Percentiles rank a stretch among this genome's conserved stretches.
Evolutionary conservation across 30 jellyfish, hydroid and myxozoan genomes (phyloP).

Genomic region (Turritopsis rubra): DNA sequence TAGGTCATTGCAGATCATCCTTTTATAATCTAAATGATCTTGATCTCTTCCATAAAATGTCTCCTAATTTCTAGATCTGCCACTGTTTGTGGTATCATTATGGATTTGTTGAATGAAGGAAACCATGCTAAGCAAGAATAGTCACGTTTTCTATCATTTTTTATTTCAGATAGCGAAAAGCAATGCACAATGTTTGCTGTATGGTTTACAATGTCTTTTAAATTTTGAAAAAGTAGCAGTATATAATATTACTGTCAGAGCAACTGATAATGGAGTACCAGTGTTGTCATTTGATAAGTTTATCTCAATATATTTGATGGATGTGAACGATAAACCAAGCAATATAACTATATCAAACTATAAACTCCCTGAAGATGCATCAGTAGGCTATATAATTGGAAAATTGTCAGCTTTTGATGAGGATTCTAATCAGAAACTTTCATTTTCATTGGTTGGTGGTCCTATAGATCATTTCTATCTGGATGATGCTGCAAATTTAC

Average conservation of each 20-base stretch:
- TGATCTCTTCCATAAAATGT: too few relatives aligned
- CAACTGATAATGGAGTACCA: constrained; percentile 72
- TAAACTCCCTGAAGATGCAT: constrained; percentile 49
- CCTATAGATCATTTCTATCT: constrained; percentile 49
- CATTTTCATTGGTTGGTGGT: constrained; percentile 42
- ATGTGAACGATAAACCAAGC: constrained; percentile 76
- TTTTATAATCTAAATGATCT: too few relatives aligned
- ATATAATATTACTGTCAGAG: constrained; percentile 27
- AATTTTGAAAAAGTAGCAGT: constrained; percentile 40
- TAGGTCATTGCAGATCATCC: too few relatives aligned
- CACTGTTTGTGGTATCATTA: too few relatives aligned
- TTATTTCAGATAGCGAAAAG: constrained; percentile 48
- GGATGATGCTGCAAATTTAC: constrained; percentile 36
- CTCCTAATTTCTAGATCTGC: too few relatives aligned
- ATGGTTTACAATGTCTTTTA: constrained; percentile 39
- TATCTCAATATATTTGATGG: constrained; percentile 39
- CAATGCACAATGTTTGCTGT: constrained; percentile 48
- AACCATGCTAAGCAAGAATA: too few relatives aligned
- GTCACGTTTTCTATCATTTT: too few relatives aligned
- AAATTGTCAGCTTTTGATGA: constrained; percentile 57
- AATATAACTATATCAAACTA: constrained; percentile 50
- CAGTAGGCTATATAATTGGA: constrained; percentile 56
- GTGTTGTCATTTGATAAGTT: constrained; percentile 44
- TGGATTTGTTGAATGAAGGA: too few relatives aligned
- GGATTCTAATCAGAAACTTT: constrained; percentile 41